These are phyloP conservation scores for Emydura subglobosa DNA, from an alignment of 2,113 vertebrate genomes.

Conservation along the genomic window DNA sequence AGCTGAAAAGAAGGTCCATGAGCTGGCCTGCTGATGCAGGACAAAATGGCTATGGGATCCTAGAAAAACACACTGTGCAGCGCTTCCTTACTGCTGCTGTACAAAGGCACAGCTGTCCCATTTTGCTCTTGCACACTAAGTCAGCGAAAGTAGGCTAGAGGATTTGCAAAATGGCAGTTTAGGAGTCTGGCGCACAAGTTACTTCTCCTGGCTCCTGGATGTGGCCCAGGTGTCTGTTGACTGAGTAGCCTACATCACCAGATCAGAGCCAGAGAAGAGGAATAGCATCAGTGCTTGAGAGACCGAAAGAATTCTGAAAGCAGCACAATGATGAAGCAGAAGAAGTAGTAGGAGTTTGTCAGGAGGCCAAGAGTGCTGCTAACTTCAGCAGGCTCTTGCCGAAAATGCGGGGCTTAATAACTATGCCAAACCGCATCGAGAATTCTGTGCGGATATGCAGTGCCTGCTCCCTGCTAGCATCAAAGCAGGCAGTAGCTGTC, in stretches of 20 bases:
- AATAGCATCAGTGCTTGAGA: neutral
- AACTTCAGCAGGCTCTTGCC: neutral
- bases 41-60: neutral
- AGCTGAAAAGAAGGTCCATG: neutral
- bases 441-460: neutral
- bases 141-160: neutral
- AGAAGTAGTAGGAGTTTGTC: neutral
- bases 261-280: neutral
- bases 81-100: neutral
- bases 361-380: neutral
- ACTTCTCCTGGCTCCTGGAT: neutral
- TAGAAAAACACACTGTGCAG: neutral
- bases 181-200: neutral
- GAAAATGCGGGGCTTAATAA: neutral
- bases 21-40: neutral
- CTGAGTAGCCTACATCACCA: rapidly evolving
- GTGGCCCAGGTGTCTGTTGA: neutral
- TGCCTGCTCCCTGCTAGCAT: neutral
- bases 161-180: neutral
- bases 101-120: neutral
- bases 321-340: neutral
- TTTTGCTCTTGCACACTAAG: neutral
- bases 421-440: neutral
- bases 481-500: neutral
- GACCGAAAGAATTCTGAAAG: neutral